phyloP scores from a whole-genome alignment of 2,888 invertebrate species.

The Tetragnatha montana region DNA sequence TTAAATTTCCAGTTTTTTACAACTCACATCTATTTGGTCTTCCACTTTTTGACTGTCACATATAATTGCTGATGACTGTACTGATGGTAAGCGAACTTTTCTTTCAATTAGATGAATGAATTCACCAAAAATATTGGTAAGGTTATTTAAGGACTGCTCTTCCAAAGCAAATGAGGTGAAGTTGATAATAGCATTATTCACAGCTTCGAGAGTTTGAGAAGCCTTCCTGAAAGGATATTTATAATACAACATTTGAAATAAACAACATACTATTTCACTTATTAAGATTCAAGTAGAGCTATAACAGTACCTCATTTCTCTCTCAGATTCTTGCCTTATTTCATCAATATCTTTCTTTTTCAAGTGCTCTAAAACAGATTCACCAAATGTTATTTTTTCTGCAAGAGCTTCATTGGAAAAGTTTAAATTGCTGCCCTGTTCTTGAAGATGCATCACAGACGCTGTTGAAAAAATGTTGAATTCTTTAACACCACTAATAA shows the following conservation, averaged over 20 bases:
- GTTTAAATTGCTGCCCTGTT: conserved; percentile 58
- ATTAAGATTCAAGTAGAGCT: background rate
- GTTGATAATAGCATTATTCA: conserved; percentile 72
- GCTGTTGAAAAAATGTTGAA: conserved; percentile 2
- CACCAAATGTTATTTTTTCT: conserved; percentile 52
- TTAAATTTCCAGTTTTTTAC: background rate
- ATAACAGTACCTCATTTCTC: conserved; percentile 61
- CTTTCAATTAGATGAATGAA: conserved; percentile 71
- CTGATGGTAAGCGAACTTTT: conserved; percentile 70
- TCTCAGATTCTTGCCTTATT: conserved; percentile 59
- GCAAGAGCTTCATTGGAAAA: conserved; percentile 48
- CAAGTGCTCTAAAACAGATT: conserved; percentile 37
- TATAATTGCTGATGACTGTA: conserved; percentile 61
- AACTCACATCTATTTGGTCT: conserved; percentile 50
- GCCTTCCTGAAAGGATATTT: conserved; percentile 72
- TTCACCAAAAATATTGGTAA: conserved; percentile 69
- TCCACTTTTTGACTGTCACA: conserved; percentile 55
- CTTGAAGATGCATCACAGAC: conserved; percentile 52
- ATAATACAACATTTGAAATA: conserved; percentile 4
- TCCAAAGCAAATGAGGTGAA: conserved; percentile 63
- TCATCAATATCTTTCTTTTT: conserved; percentile 54
- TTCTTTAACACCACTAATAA: no score
- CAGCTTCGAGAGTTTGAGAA: conserved; percentile 72
- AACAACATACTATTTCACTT: background rate
- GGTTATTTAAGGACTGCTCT: conserved; percentile 64